phyloP scores from a whole-genome alignment of 2,113 vertebrate genomes.

The Petaurus breviceps region DNA sequence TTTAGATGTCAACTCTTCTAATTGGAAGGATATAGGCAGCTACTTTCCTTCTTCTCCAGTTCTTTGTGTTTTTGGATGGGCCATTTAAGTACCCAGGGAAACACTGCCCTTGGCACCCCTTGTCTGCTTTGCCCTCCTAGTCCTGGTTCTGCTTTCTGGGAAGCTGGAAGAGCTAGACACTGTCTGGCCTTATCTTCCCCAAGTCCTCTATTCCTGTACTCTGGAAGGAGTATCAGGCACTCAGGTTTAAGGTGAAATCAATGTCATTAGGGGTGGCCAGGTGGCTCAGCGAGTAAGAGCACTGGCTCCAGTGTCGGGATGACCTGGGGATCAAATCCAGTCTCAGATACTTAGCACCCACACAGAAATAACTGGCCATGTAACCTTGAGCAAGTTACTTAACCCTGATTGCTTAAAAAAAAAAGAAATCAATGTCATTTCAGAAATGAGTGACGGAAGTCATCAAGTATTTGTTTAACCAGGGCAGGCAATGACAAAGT shows the following conservation, averaged over 20 bases:
- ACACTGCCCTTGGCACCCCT: constrained; percentile 14
- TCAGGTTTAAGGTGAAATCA: constrained; percentile 10
- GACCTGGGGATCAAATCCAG: too few relatives aligned
- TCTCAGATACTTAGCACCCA: too few relatives aligned
- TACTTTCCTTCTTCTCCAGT: constrained; percentile 9
- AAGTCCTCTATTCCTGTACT: constrained; percentile 5
- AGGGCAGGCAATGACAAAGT: constrained; percentile 43
- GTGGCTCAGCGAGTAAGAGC: too few relatives aligned
- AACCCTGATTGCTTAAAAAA: too few relatives aligned
- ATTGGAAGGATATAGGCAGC: not conserved
- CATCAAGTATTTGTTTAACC: constrained; percentile 72
- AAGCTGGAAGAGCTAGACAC: not conserved
- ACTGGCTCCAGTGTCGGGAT: too few relatives aligned
- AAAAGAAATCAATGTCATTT: constrained; percentile 61
- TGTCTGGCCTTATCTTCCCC: not conserved
- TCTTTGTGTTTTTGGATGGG: not conserved
- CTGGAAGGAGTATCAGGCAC: constrained; percentile 26
- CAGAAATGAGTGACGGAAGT: constrained; percentile 1
- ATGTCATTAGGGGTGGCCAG: too few relatives aligned
- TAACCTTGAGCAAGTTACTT: too few relatives aligned
- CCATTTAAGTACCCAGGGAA: constrained; percentile 37
- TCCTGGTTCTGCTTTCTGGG: constrained; percentile 10
- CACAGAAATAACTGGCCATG: too few relatives aligned
- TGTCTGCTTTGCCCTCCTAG: constrained; percentile 17
- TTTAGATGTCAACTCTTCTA: not conserved